These are phyloP conservation scores for Macrosiphum euphorbiae DNA, from an alignment of 2,888 invertebrate genomes.

Conservation along the genomic window DNA sequence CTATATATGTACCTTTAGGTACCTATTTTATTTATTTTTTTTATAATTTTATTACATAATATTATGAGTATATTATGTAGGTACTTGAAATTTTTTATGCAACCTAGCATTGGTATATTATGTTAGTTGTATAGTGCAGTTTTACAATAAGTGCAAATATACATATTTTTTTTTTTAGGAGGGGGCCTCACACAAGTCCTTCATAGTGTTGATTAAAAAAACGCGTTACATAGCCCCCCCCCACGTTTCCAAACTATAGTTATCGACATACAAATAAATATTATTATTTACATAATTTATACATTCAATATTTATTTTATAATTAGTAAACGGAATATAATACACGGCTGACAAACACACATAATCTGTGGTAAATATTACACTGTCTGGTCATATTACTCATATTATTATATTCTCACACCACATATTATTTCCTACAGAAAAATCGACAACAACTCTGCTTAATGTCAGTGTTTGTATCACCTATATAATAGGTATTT, in stretches of 20 bases:
- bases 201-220: neutral
- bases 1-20: too few species aligned
- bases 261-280: neutral
- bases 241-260: neutral
- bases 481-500: too few species aligned
- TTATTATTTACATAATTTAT: conserved; percentile 5
- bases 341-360: neutral
- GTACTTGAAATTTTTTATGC: too few species aligned
- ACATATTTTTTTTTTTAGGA: neutral
- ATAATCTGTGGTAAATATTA: neutral
- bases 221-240: neutral
- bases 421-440: neutral
- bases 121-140: neutral
- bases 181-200: neutral
- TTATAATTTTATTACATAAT: neutral
- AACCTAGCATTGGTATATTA: neutral
- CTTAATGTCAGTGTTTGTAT: too few species aligned
- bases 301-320: neutral
- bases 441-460: neutral
- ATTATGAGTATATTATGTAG: too few species aligned
- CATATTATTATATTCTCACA: neutral
- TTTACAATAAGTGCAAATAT: neutral
- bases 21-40: neutral
- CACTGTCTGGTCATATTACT: neutral
- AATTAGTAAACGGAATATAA: neutral